Evolutionary conservation across 2,888 invertebrate species (phyloP).

Genomic region (Rhyacophila evoluta): DNA sequence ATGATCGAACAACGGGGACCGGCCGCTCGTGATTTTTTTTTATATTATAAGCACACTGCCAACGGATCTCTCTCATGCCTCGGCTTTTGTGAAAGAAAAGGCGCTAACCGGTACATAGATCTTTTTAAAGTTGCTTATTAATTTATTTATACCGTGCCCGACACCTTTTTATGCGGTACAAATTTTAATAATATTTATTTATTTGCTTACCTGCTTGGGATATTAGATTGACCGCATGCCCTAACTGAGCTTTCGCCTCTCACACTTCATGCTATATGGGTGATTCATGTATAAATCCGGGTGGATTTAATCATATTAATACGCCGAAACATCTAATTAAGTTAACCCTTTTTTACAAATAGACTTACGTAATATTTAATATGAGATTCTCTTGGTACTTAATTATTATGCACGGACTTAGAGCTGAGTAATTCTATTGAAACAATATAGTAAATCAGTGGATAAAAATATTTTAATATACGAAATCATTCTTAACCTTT

Average conservation of each 20-base stretch:
- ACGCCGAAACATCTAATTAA: background rate
- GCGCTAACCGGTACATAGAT: slow-evolving; percentile 22
- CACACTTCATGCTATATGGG: background rate
- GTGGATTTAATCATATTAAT: background rate
- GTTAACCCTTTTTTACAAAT: no score
- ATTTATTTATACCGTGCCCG: slow-evolving; percentile 3
- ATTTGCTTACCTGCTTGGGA: slow-evolving; percentile 6
- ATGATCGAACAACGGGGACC: slow-evolving; percentile 21
- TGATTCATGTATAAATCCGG: background rate
- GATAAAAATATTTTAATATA: no score
- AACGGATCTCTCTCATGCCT: background rate
- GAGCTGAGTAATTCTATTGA: no score
- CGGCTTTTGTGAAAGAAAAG: slow-evolving; percentile 22
- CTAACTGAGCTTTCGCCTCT: background rate
- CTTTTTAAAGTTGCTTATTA: slow-evolving; percentile 7
- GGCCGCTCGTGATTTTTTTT: slow-evolving; percentile 23
- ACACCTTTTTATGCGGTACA: background rate
- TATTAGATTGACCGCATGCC: background rate
- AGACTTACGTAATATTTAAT: no score
- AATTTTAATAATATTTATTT: background rate
- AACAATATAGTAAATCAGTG: no score
- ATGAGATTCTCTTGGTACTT: no score
- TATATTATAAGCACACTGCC: slow-evolving; percentile 6
- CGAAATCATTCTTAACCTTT: no score
- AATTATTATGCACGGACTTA: no score